phyloP scores from a whole-genome alignment of 2,888 invertebrate species.

The Cordilura impudica region DNA sequence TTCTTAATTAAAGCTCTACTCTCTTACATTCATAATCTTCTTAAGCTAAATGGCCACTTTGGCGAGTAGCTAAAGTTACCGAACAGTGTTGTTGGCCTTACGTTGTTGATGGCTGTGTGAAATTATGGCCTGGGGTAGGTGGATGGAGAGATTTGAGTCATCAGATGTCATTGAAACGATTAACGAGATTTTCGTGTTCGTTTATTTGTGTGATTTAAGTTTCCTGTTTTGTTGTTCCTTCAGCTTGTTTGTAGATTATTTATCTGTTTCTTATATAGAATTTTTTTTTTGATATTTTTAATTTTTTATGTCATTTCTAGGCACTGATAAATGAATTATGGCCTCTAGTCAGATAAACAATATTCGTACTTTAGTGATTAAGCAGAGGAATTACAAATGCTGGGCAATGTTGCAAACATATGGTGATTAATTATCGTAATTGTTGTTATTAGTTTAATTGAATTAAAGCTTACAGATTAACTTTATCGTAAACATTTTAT shows the following conservation, averaged over 20 bases:
- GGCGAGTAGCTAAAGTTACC: slow-evolving; percentile 14
- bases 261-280: slow-evolving; percentile 6
- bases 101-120: background rate
- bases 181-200: slow-evolving; percentile 60
- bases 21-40: slow-evolving; percentile 41
- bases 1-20: slow-evolving; percentile 46
- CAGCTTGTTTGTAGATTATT: slow-evolving; percentile 26
- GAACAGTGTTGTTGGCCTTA: background rate
- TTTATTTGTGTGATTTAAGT: slow-evolving; percentile 51
- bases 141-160: slow-evolving; percentile 35
- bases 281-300: background rate
- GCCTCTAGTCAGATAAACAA: slow-evolving; percentile 6
- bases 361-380: slow-evolving; percentile 58
- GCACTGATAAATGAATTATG: slow-evolving; percentile 65
- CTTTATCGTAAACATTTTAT: background rate
- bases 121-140: background rate
- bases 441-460: slow-evolving; percentile 36
- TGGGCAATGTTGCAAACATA: slow-evolving; percentile 24
- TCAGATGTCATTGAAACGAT: slow-evolving; percentile 61
- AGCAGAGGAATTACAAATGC: background rate
- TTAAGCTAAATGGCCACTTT: slow-evolving; percentile 48
- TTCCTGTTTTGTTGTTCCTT: slow-evolving; percentile 34
- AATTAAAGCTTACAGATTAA: background rate
- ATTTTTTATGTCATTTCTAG: slow-evolving; percentile 41
- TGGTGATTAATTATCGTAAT: slow-evolving; percentile 55